Conservation (phyloP, 2,888 invertebrate species). For the Athalia circularis region DNA sequence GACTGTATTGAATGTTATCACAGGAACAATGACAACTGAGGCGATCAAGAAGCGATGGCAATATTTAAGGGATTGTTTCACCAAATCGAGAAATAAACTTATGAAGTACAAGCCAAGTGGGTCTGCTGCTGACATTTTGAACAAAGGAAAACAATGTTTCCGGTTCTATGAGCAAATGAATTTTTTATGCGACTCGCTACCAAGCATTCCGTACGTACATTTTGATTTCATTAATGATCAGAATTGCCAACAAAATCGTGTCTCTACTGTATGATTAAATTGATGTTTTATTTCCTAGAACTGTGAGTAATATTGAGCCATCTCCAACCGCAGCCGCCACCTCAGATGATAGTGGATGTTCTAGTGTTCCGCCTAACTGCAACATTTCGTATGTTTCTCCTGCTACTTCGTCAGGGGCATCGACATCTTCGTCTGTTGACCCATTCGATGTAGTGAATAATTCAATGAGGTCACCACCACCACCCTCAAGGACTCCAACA, state of each 20-base stretch:
- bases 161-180: constrained; percentile 11
- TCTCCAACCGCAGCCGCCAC: background rate
- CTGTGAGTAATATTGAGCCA: constrained; percentile 13
- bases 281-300: constrained; percentile 9
- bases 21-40: background rate
- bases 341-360: constrained; percentile 4
- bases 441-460: background rate
- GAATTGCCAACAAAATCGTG: constrained; percentile 10
- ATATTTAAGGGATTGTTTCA: constrained; percentile 20
- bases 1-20: constrained; percentile 2
- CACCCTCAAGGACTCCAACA: constrained; percentile 22
- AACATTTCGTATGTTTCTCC: background rate
- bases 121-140: constrained; percentile 8
- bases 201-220: constrained; percentile 8
- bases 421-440: constrained; percentile 4
- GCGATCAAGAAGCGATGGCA: constrained; percentile 8
- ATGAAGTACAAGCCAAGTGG: constrained; percentile 18
- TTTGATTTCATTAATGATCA: constrained; percentile 10
- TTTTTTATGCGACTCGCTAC: constrained; percentile 14
- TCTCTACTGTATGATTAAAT: constrained; percentile 1
- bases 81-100: constrained; percentile 7
- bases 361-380: background rate
- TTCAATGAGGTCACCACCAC: constrained; percentile 5
- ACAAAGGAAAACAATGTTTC: constrained; percentile 11
- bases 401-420: constrained; percentile 11